Evolutionary conservation across 1,140 invertebrate genomes (phyloP).

Genomic region (Bombus superbus): DNA sequence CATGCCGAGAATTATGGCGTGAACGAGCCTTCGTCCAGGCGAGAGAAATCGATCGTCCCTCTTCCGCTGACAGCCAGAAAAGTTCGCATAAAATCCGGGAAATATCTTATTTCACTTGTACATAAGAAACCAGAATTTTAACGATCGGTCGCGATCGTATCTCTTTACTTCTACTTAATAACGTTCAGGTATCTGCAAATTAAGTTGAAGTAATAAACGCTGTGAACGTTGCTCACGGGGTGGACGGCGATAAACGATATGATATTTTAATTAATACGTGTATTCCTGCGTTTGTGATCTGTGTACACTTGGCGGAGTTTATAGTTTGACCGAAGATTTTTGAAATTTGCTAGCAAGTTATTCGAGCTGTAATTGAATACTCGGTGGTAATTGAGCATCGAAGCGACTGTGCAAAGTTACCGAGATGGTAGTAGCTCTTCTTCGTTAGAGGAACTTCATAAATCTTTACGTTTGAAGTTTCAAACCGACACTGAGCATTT

Average conservation of each 20-base stretch:
- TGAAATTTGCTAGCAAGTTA: not conserved
- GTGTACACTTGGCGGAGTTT: not conserved
- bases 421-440: too few relatives aligned
- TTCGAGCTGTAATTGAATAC: not conserved
- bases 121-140: not conserved
- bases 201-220: not conserved
- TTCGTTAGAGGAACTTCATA: too few relatives aligned
- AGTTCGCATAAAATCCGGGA: slow-evolving; percentile 8
- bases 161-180: not conserved
- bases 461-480: not conserved
- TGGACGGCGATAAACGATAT: not conserved
- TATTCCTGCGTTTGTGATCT: not conserved
- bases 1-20: slow-evolving; percentile 13
- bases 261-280: slow-evolving; percentile 5
- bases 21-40: not conserved
- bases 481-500: not conserved
- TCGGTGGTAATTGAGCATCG: not conserved
- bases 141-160: not conserved
- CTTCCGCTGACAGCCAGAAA: not conserved
- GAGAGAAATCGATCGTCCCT: slow-evolving; percentile 22
- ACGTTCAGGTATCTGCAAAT: not conserved
- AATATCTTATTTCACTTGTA: slow-evolving; percentile 22
- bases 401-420: not conserved
- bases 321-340: not conserved
- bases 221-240: not conserved